A percentile compares a stretch with the other conserved stretches of the same genome.
Evolutionary conservation across 2,888 invertebrate genomes (phyloP).

Genomic region (Deilephila porcellus): DNA sequence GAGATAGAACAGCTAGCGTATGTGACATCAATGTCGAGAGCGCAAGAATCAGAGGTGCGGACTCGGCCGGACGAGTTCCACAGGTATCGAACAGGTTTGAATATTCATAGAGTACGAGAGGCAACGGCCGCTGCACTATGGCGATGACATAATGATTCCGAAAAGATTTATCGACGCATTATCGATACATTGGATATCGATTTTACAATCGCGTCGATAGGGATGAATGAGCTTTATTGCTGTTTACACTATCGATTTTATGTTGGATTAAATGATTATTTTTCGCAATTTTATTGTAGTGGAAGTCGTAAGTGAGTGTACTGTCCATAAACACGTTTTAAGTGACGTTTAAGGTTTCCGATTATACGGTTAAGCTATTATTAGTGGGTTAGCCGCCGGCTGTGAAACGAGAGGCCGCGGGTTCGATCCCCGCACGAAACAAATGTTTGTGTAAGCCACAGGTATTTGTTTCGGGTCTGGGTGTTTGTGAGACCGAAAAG

Average conservation of each 20-base stretch:
- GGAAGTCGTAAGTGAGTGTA: neutral
- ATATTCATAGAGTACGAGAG: conserved; percentile 69
- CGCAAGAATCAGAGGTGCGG: conserved; percentile 36
- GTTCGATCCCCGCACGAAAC: too few species aligned
- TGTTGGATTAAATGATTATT: neutral
- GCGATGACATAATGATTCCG: conserved; percentile 74
- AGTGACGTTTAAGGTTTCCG: neutral
- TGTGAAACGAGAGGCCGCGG: too few species aligned
- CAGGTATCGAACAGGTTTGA: conserved; percentile 67
- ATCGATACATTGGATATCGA: conserved; percentile 29
- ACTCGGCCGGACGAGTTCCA: conserved; percentile 51
- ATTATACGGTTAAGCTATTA: neutral
- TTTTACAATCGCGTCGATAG: conserved; percentile 28
- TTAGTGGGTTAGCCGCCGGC: too few species aligned
- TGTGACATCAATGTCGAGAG: conserved; percentile 29
- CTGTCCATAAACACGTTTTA: neutral
- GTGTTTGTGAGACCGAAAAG: too few species aligned
- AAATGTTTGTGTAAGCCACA: too few species aligned
- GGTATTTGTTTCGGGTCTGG: too few species aligned
- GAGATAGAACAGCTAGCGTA: neutral
- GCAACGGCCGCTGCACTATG: conserved; percentile 66
- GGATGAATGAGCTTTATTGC: conserved; percentile 20
- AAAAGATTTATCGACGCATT: conserved; percentile 62
- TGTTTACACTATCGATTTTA: conserved; percentile 7
- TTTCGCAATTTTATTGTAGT: neutral